Evolutionary conservation across 64 coral and sea anemone genomes (phyloP), one percentile per base, ranked within the genome.

Genomic region (Orbicella faveolata): DNA sequence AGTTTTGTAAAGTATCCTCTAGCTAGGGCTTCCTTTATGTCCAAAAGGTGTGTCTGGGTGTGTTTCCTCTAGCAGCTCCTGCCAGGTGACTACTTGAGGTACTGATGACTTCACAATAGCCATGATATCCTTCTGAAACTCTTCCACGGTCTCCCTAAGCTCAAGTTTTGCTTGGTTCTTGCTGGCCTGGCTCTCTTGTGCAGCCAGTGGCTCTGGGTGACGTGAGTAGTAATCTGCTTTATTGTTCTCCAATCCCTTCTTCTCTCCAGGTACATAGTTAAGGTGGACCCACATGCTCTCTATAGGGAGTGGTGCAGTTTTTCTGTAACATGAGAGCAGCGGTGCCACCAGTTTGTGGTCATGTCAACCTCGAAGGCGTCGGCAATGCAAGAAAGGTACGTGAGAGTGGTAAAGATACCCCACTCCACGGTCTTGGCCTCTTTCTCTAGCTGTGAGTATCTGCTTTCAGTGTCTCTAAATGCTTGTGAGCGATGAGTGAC

Each of bases 371-470:
- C 30, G 30, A 30, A 30, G 30, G 30, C 87, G 81, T 92, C 74
- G 1, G 89, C 61, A 9, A 88, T 75, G 48, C 84, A 77, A 51
- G 81, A 89, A 20, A 93, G 86, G 67, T 93, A 93, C 59, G 83
- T 89, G 86, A 83, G 91, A 78, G 81, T 93, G 30, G 44, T 74
- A 19, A 93, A 57, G n/a, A 89, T 67, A 15, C 91, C 83, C 86
- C 91, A 93, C 59, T 92, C 90, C 5, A 92, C 90, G 66, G 90
- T 74, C 34, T 92, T 92, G 2, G 84, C 91, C 39, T 93, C 91
- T 77, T 30, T 30, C 30, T 30, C 30, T 30, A 30, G 30, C 30
- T 30, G 30, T 30, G 30, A 30, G 30, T 30, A 79, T 93, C 76
- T 62, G 44, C 87, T 30, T 30, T 30, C 30, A 30, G 30, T 30